These are phyloP conservation scores for Limnephilus rhombicus DNA, from an alignment of 2,888 invertebrate species.

Conservation along the genomic window DNA sequence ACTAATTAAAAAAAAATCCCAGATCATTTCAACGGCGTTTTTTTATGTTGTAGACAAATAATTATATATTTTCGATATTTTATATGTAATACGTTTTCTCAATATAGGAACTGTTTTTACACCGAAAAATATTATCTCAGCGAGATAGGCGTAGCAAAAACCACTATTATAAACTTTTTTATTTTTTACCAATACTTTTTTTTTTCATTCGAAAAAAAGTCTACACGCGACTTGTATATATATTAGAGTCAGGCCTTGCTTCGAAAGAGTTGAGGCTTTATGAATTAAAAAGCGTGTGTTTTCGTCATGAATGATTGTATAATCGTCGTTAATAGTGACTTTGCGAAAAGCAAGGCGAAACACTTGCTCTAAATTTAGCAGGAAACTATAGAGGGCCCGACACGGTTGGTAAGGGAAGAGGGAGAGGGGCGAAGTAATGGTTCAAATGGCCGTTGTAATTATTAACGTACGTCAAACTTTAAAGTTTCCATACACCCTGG, in stretches of 20 bases:
- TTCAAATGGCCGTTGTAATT: slow-evolving; percentile 16
- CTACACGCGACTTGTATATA: not conserved
- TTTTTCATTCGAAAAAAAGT: not conserved
- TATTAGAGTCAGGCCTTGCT: not conserved
- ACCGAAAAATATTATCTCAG: no score
- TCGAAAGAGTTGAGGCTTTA: not conserved
- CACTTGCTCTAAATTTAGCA: not conserved
- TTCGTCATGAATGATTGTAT: not conserved
- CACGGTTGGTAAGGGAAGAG: not conserved
- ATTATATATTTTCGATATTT: no score
- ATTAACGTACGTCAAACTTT: slow-evolving; percentile 41
- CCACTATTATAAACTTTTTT: no score
- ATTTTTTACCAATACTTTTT: no score
- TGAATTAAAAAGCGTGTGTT: not conserved
- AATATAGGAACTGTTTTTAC: no score
- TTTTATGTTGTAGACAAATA: no score
- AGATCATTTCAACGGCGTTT: no score
- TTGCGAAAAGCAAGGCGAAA: not conserved
- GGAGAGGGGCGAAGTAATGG: not conserved
- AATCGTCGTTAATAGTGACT: not conserved
- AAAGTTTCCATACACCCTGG: slow-evolving; percentile 18
- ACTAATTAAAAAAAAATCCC: no score
- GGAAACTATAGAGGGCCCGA: not conserved
- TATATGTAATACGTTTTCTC: no score
- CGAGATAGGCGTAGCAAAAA: no score